Conservation (phyloP, 1,140 invertebrate genomes). For the Capitella teleta region DNA sequence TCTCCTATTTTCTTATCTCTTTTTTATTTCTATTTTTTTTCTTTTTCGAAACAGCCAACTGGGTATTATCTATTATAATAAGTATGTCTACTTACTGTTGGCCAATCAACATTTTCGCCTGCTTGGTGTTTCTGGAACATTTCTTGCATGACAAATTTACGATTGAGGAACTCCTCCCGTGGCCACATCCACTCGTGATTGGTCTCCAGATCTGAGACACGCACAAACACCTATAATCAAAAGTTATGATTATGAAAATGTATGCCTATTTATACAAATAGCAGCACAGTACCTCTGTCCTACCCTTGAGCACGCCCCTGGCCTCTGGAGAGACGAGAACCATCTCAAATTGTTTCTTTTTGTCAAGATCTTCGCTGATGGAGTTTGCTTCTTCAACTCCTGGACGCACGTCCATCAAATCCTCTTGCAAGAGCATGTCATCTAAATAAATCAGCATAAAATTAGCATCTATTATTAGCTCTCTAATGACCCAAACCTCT, state of each 20-base stretch:
- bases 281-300: constrained; percentile 19
- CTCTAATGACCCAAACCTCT: constrained; percentile 17
- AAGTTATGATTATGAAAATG: background rate
- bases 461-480: background rate
- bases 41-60: no score
- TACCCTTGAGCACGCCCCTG: constrained; percentile 25
- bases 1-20: no score
- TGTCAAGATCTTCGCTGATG: constrained; percentile 48
- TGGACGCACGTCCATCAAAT: constrained; percentile 48
- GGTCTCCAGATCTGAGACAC: constrained; percentile 44
- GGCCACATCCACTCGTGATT: constrained; percentile 48
- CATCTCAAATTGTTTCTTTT: constrained; percentile 46
- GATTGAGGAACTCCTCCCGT: constrained; percentile 45
- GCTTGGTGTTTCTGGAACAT: constrained; percentile 49
- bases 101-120: no score
- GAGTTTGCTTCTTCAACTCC: constrained; percentile 49
- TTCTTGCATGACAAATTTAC: constrained; percentile 50
- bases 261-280: no score
- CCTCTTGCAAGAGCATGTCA: constrained; percentile 43
- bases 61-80: no score
- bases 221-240: constrained; percentile 31
- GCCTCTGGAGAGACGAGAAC: constrained; percentile 46
- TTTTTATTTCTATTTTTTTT: no score
- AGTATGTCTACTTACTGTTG: no score
- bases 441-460: constrained; percentile 20